A percentile compares a stretch with the other conserved stretches of the same genome.
These are phyloP conservation scores for Cryptotis parvus DNA, from an alignment of 2,113 vertebrate species.

Conservation along the genomic window DNA sequence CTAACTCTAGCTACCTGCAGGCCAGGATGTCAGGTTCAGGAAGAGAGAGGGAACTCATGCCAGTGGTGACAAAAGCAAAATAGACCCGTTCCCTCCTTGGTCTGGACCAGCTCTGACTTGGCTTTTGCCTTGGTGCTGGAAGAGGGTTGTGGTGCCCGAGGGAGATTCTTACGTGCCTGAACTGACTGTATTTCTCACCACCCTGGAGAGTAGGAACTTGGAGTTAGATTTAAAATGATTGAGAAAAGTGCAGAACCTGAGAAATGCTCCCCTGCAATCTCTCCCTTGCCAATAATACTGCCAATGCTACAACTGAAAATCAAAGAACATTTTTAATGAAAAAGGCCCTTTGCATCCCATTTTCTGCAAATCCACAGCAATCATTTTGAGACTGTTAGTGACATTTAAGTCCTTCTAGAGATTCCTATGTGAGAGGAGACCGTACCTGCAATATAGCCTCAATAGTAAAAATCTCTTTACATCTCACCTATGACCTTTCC, in stretches of 20 bases:
- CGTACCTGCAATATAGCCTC: conserved; percentile 57
- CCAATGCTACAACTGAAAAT: conserved; percentile 60
- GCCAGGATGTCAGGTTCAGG: background rate
- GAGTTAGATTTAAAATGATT: conserved; percentile 18
- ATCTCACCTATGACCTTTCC: conserved; percentile 75
- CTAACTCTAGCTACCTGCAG: background rate
- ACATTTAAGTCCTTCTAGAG: conserved; percentile 76
- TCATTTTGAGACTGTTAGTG: conserved; percentile 71
- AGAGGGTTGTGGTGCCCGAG: background rate
- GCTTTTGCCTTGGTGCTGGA: background rate
- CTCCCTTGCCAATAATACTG: conserved; percentile 53
- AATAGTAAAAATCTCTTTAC: conserved; percentile 71
- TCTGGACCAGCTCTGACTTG: background rate
- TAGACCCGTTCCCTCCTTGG: no score
- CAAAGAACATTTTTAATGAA: conserved; percentile 80
- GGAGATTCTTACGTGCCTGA: background rate
- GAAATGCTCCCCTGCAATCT: background rate
- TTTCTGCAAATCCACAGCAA: conserved; percentile 58
- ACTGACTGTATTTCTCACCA: background rate
- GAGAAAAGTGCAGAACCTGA: conserved; percentile 18
- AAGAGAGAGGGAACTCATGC: background rate
- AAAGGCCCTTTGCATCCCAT: conserved; percentile 52
- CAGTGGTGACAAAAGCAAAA: background rate
- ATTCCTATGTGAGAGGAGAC: conserved; percentile 38
- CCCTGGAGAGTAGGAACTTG: background rate